Evolutionary conservation across 2,113 vertebrate species (phyloP).

Genomic region (Takifugu flavidus): DNA sequence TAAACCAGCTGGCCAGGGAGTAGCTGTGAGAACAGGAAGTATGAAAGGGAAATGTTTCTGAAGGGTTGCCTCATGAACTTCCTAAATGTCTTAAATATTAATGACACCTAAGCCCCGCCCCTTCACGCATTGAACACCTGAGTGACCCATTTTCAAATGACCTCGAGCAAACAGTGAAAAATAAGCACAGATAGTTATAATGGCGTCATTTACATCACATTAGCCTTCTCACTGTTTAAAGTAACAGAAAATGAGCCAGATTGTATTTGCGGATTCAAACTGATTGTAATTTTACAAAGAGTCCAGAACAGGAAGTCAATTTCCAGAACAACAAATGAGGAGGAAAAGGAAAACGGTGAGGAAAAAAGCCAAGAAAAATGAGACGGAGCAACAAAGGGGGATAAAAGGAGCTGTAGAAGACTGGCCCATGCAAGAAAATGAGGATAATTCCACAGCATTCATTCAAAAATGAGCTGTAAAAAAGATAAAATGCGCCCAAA

Average conservation of each 20-base stretch:
- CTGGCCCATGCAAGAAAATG: conserved; percentile 16
- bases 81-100: too few species aligned
- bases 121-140: too few species aligned
- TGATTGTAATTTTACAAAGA: not conserved
- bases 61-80: too few species aligned
- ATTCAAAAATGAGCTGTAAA: conserved; percentile 14
- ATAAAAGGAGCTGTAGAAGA: conserved; percentile 5
- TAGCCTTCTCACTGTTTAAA: not conserved
- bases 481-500: conserved; percentile 16
- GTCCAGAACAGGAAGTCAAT: not conserved
- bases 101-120: too few species aligned
- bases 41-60: too few species aligned
- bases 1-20: too few species aligned
- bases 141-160: too few species aligned
- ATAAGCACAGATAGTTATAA: too few species aligned
- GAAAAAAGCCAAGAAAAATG: conserved; percentile 5
- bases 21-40: too few species aligned
- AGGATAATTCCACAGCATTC: conserved; percentile 29
- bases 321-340: too few species aligned
- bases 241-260: not conserved
- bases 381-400: not conserved
- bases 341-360: not conserved
- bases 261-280: conserved; percentile 5
- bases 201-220: conserved; percentile 3
- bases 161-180: too few species aligned